Evolutionary conservation across 2,113 vertebrate genomes (phyloP).

Genomic region (Xiphophorus hellerii): DNA sequence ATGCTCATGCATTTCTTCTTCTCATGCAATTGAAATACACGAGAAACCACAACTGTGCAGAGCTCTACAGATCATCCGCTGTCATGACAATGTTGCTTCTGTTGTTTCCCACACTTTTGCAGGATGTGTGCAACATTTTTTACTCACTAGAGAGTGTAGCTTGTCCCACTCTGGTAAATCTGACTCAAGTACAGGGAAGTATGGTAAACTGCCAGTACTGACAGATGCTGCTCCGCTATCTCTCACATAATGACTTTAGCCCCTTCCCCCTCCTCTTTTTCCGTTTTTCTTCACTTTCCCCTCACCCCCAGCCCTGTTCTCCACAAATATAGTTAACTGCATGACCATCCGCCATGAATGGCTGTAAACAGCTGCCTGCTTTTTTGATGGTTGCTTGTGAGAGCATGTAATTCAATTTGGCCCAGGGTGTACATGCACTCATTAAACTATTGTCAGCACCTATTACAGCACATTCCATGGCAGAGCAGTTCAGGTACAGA

Average conservation of each 20-base stretch:
- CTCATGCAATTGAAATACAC: not conserved
- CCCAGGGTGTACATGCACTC: conserved; percentile 70
- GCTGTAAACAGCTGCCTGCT: conserved; percentile 69
- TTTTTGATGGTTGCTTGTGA: conserved; percentile 69
- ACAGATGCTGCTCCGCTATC: conserved; percentile 70
- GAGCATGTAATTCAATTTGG: conserved; percentile 76
- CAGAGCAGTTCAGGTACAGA: conserved; percentile 61
- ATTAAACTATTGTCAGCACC: conserved; percentile 71
- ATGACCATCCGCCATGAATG: conserved; percentile 62
- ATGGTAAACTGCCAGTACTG: conserved; percentile 61
- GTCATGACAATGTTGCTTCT: conserved; percentile 20
- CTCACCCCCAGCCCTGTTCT: conserved; percentile 42
- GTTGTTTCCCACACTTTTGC: conserved; percentile 61
- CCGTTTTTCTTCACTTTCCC: conserved; percentile 35
- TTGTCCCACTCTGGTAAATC: conserved; percentile 61
- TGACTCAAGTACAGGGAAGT: conserved; percentile 57
- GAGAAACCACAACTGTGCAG: conserved; percentile 24
- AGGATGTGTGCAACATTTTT: conserved; percentile 56
- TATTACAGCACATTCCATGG: conserved; percentile 68
- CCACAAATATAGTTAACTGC: conserved; percentile 68
- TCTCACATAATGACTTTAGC: conserved; percentile 65
- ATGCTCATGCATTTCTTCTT: not conserved
- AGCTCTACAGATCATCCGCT: conserved; percentile 33
- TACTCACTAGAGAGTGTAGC: conserved; percentile 57
- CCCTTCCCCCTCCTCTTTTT: conserved; percentile 20